These are phyloP conservation scores for Mizuhopecten yessoensis DNA, from an alignment of 1,140 invertebrate genomes.

Conservation along the genomic window DNA sequence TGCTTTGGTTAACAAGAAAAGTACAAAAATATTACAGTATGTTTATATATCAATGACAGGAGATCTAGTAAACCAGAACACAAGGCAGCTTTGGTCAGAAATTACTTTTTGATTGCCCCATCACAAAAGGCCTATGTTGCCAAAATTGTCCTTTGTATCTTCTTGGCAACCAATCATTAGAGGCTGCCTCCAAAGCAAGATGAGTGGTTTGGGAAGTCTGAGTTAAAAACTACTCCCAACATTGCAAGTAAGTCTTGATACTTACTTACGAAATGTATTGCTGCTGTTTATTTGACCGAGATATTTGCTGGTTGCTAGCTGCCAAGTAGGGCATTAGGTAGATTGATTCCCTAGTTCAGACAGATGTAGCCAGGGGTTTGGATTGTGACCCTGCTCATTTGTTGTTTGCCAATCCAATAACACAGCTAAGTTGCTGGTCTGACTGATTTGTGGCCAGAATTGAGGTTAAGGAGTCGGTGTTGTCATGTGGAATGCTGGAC, in stretches of 20 bases:
- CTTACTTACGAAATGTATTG: background rate
- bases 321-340: background rate
- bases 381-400: background rate
- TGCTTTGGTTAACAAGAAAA: no score
- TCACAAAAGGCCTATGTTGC: background rate
- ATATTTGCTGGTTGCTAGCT: background rate
- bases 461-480: background rate
- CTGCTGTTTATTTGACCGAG: background rate
- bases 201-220: background rate
- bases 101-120: background rate
- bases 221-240: background rate
- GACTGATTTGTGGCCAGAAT: background rate
- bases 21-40: no score
- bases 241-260: background rate
- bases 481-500: background rate
- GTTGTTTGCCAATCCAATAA: conserved; percentile 34
- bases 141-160: background rate
- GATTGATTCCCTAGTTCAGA: background rate
- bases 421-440: background rate
- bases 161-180: background rate
- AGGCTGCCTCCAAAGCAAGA: background rate
- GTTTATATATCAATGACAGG: no score
- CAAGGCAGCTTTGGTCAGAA: no score
- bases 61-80: no score
- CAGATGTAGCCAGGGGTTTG: background rate